A percentile compares a stretch with the other conserved stretches of the same genome.
These are phyloP conservation scores for Lepidochrysops patricia DNA, from an alignment of 2,888 invertebrate genomes.

Conservation along the genomic window DNA sequence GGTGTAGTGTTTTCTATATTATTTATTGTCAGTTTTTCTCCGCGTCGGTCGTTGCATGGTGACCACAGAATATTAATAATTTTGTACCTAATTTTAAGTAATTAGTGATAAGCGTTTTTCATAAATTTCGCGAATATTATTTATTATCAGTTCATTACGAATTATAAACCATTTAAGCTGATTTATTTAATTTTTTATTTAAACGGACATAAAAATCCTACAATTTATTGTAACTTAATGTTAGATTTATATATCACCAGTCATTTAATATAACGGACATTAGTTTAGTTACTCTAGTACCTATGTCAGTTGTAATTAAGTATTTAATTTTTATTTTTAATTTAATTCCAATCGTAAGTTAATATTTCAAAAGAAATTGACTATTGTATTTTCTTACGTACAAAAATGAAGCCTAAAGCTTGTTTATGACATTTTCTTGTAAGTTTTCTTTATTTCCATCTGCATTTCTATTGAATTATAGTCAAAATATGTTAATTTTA, in stretches of 20 bases:
- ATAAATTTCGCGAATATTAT: constrained; percentile 71
- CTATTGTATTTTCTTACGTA: constrained; percentile 58
- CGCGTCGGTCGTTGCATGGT: constrained; percentile 58
- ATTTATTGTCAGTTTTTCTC: constrained; percentile 63
- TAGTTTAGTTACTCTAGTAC: constrained; percentile 64
- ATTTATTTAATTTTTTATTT: constrained; percentile 74
- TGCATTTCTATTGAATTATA: constrained; percentile 75
- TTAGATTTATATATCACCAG: constrained; percentile 68
- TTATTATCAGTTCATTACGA: constrained; percentile 73
- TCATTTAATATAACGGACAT: constrained; percentile 71
- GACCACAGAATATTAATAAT: constrained; percentile 66
- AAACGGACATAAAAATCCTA: constrained; percentile 63
- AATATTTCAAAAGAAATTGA: constrained; percentile 63
- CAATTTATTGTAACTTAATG: constrained; percentile 63
- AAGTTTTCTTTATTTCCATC: constrained; percentile 72
- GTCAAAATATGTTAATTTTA: constrained; percentile 67
- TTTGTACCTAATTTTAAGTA: constrained; percentile 70
- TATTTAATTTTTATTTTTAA: constrained; percentile 69
- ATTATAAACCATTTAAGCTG: constrained; percentile 68
- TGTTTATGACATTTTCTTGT: constrained; percentile 71
- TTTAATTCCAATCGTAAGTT: constrained; percentile 69
- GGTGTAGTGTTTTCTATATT: constrained; percentile 36
- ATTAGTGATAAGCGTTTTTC: constrained; percentile 63
- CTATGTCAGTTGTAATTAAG: constrained; percentile 71
- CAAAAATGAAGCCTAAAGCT: constrained; percentile 66